phyloP scores from a whole-genome alignment of 2,113 vertebrate genomes.

The Falcunculus frontatus region DNA sequence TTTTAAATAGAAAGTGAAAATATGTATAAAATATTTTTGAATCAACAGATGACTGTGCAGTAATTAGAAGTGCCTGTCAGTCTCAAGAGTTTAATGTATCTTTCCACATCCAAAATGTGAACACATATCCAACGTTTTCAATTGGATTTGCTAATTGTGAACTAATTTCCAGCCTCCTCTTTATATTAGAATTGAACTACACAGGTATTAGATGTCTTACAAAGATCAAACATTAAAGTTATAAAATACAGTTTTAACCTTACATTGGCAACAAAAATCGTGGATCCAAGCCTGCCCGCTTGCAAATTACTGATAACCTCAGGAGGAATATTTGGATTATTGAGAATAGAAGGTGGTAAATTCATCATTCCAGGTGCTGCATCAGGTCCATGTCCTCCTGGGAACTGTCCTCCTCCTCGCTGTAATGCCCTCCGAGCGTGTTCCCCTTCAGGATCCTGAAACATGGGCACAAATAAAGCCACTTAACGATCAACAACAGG shows the following conservation, averaged over 20 bases:
- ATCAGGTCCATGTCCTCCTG: constrained; percentile 83
- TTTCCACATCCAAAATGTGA: not conserved
- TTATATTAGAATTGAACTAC: not conserved
- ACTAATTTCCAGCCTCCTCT: not conserved
- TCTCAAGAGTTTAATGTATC: not conserved
- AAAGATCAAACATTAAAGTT: not conserved
- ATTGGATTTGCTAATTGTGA: not conserved
- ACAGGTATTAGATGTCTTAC: not conserved
- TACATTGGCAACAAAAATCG: constrained; percentile 97
- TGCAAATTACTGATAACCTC: constrained; percentile 93
- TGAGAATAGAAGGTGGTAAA: constrained; percentile 91
- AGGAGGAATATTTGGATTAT: constrained; percentile 96
- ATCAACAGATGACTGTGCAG: not conserved
- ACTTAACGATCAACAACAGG: not conserved
- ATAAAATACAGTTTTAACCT: constrained; percentile 61
- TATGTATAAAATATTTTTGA: not conserved
- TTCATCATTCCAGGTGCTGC: constrained; percentile 85
- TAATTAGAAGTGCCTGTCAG: not conserved
- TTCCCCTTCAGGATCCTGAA: constrained; percentile 94
- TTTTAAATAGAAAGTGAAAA: not conserved
- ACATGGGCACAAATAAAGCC: constrained; percentile 6
- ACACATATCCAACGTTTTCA: not conserved
- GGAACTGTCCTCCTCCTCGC: constrained; percentile 81
- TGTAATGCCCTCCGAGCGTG: constrained; percentile 91
- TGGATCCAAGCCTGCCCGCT: constrained; percentile 90